Base-by-base conservation (phyloP, 2,797 vertebrate species). In the Okamejei kenojei region DNA sequence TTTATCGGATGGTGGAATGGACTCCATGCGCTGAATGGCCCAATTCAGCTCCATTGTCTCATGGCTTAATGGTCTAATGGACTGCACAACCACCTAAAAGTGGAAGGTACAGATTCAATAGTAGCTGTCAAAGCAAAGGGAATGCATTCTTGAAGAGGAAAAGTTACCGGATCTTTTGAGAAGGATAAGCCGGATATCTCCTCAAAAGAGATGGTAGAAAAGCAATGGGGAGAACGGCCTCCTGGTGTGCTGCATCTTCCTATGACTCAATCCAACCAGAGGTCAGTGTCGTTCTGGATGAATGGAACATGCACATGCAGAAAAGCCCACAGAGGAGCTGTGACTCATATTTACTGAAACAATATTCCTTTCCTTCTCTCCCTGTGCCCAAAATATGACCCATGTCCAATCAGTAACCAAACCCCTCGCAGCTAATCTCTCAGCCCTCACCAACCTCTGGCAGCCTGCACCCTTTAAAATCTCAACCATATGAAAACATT, bases 401-500 rank as follows among this genome's bases (percentile, higher is more conserved):
- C 84, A 68, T 21, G 65, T 88, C 68, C 84, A 88, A 88, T 21
- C 84, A 88, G 84, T 88, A 88, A 88, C n/a, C 61, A 65, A 88
- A 88, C 68, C 84, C 63, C 61, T 88, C 19, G 29, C 63, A 88
- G 82, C 82, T 86, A n/a, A n/a, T 86, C 63, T 86, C 82, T 65
- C 58, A 86, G 13, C 10, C 84, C 84, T 88, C 84, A 65, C 82
- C 29, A 32, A 35, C 84, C n/a, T 32, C 17, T 65, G 63, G 84
- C 63, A 68, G 61, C 32, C 84, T 35, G n/a, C 65, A 32, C 19
- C n/a, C 23, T 35, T 88, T 88, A 15, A 68, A 88, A 65, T 19
- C 68, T 63, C 84, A 88, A 68, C 84, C 84, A 88, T 88, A 45
- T 88, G 84, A n/a, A 68, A 88, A 35, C 84, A 88, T 63, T 88